phyloP scores from a whole-genome alignment of 2,797 vertebrate genomes.

The Neopelma chrysocephalum region DNA sequence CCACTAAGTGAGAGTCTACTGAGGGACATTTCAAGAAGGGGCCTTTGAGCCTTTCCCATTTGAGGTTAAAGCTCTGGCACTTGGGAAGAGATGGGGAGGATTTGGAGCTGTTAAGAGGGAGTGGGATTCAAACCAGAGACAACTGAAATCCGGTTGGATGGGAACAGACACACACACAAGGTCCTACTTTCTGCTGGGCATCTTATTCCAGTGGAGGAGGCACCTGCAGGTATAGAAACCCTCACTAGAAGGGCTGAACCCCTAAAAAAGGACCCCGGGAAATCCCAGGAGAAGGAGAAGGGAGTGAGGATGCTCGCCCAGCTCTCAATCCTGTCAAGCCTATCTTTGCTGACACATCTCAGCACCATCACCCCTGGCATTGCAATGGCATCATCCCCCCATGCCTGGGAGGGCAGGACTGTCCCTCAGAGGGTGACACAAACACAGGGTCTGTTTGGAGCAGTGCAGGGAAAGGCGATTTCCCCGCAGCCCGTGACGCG shows the following conservation, averaged over 20 bases:
- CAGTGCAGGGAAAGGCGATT: not conserved
- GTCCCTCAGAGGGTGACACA: not conserved
- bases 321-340: not conserved
- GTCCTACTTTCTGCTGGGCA: not conserved
- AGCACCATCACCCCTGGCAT: rapidly evolving
- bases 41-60: rapidly evolving
- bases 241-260: not conserved
- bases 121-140: not conserved
- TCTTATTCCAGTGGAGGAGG: not conserved
- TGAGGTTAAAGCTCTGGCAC: not conserved
- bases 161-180: not conserved
- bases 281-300: not conserved
- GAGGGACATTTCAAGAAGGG: not conserved
- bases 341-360: not conserved
- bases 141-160: not conserved
- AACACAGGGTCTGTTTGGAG: not conserved
- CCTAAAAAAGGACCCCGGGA: not conserved
- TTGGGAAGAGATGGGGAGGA: not conserved
- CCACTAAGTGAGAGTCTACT: not conserved
- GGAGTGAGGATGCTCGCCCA: not conserved
- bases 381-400: not conserved
- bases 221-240: not conserved
- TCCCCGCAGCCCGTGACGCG: not conserved
- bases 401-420: not conserved
- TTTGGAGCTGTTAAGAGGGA: not conserved